A percentile compares a stretch with the other conserved stretches of the same genome.
These are phyloP conservation scores for Nyctalus aviator DNA, from an alignment of 2,797 vertebrate species.

Conservation along the genomic window DNA sequence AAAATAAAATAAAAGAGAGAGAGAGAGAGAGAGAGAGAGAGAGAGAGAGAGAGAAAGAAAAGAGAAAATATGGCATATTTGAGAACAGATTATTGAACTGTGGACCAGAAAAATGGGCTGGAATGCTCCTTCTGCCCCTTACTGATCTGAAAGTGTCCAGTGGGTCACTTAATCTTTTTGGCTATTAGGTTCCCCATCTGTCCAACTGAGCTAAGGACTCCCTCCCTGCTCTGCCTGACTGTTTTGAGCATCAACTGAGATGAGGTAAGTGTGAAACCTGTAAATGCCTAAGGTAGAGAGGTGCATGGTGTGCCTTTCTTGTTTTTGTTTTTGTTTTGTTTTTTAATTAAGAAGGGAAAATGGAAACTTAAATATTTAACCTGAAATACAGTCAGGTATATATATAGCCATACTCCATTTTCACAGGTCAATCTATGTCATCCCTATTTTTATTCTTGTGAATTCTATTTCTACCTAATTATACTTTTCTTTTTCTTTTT, in stretches of 20 bases:
- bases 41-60: no score
- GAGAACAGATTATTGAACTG: not conserved
- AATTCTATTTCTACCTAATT: not conserved
- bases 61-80: not conserved
- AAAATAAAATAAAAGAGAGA: no score
- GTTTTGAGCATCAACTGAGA: not conserved
- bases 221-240: not conserved
- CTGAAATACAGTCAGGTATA: not conserved
- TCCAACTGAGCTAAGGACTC: not conserved
- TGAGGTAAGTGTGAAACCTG: not conserved
- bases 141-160: not conserved
- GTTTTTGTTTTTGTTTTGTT: not conserved
- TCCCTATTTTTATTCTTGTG: not conserved
- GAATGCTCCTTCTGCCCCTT: not conserved
- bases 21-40: no score
- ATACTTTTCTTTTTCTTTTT: not conserved
- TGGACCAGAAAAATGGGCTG: not conserved
- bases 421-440: not conserved
- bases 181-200: not conserved
- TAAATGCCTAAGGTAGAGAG: not conserved
- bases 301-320: not conserved
- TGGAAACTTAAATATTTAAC: constrained; percentile 15
- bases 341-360: constrained; percentile 18
- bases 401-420: not conserved
- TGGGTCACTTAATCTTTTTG: not conserved